A percentile compares a stretch with the other conserved stretches of the same genome.
These are phyloP conservation scores for Typhlomys cinereus DNA, from an alignment of 2,113 vertebrate genomes.

Conservation along the genomic window DNA sequence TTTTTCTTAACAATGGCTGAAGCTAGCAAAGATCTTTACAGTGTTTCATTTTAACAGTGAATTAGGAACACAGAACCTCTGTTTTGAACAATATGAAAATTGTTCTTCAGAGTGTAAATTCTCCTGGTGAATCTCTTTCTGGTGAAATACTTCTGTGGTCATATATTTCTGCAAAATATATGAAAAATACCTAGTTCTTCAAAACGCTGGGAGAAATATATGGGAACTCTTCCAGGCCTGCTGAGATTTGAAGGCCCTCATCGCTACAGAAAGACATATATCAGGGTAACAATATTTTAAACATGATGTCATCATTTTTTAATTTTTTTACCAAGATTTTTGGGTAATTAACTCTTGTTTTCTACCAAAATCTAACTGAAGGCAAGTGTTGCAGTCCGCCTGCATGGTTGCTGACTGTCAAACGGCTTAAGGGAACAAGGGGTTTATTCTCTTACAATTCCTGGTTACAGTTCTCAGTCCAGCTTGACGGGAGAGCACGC, in stretches of 20 bases:
- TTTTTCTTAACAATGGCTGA: conserved; percentile 17
- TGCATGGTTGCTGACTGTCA: too few relatives aligned
- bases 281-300: background rate
- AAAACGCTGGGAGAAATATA: background rate
- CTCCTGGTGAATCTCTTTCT: conserved; percentile 10
- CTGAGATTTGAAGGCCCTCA: background rate
- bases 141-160: conserved; percentile 8
- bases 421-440: too few relatives aligned
- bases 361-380: background rate
- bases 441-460: too few relatives aligned
- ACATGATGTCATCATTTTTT: background rate
- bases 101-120: background rate
- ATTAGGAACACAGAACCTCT: conserved; percentile 12
- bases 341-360: background rate
- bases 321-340: background rate
- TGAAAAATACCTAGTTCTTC: conserved; percentile 48
- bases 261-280: background rate
- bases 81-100: conserved; percentile 12
- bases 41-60: conserved; percentile 33
- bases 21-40: background rate
- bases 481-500: too few relatives aligned
- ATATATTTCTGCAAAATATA: conserved; percentile 54
- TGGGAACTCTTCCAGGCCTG: background rate
- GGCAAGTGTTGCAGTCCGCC: too few relatives aligned
- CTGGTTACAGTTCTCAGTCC: too few relatives aligned